Base-by-base conservation (phyloP, 2,113 vertebrate genomes). In the Rhynchomys soricoides region DNA sequence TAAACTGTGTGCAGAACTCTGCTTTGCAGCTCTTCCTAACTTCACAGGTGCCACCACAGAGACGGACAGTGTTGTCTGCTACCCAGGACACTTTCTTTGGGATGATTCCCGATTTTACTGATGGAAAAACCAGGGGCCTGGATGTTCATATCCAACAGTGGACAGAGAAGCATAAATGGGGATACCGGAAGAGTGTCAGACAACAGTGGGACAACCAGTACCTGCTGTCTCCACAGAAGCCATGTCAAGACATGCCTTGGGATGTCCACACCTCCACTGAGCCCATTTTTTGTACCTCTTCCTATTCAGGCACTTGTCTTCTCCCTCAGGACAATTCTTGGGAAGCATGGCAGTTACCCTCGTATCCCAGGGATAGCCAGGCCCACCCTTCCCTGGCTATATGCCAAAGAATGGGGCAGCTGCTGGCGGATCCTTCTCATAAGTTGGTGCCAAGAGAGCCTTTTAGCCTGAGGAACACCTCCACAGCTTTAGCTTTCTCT, bases 151-250 rank as follows among this genome's bases (percentile, higher is more conserved):
- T 85, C 66, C 96, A 71, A 10, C 93, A n/a, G 31, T 7, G 75
- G 81, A 52, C 45, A 21, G 90, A 52, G 24, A 94, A n/a, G 77
- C 94, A 74, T 52, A 94, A 90, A 37, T 64, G 95, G 95, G n/a
- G 70, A 37, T 26, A 59, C 52, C 55, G 0, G 62, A 90, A 64
- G 78, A 34, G 7, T 16, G 81, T 91, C 73, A 86, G 34, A 86
- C 55, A 91, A 48, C 59, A 89, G 1, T 40, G 95, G 97, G 5
- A 22, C 21, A 26, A 57, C 29, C 81, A 81, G 24, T 24, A 48
- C 62, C 62, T 86, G 29, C 31, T 92, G 12, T 89, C 95, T 43
- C 62, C 40, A 71, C 93, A 48, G 83, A 48, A 66, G 17, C 15
- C 59, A 22, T 22, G 86, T 68, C 93, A 48, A 29, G 13, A 43